Percentiles rank a stretch among this genome's conserved stretches.
Evolutionary conservation across 2,888 invertebrate genomes (phyloP).

Genomic region (Cryptosula pallasiana): DNA sequence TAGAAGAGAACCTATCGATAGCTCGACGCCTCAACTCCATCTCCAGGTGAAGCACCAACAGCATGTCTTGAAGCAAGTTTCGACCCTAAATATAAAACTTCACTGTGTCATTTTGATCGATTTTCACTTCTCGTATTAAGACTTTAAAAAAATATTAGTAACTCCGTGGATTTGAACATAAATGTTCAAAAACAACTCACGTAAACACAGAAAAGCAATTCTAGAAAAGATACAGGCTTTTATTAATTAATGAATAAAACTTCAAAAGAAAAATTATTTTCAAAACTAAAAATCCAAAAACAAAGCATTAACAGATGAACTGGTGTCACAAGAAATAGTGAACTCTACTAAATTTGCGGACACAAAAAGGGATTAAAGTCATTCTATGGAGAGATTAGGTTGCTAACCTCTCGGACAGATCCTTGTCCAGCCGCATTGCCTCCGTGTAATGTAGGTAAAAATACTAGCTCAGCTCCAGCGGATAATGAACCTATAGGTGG

Average conservation of each 20-base stretch:
- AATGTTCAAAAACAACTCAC: too few relatives aligned
- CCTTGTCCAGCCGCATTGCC: neutral
- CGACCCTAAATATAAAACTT: constrained; percentile 40
- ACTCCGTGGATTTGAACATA: too few relatives aligned
- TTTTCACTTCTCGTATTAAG: too few relatives aligned
- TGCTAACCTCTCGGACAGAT: constrained; percentile 22
- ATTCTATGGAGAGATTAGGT: too few relatives aligned
- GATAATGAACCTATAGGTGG: neutral
- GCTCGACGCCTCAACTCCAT: constrained; percentile 37
- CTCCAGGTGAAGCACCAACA: constrained; percentile 38
- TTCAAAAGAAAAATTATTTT: neutral
- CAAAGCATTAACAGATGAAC: too few relatives aligned
- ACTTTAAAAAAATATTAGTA: too few relatives aligned
- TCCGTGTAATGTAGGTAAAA: neutral
- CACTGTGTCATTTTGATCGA: too few relatives aligned
- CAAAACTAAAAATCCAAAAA: neutral
- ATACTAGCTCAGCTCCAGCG: constrained; percentile 12
- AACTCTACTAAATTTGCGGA: too few relatives aligned
- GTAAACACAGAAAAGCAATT: too few relatives aligned
- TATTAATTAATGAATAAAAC: neutral
- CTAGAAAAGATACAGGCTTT: too few relatives aligned
- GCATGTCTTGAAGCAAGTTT: constrained; percentile 36
- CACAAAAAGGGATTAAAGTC: too few relatives aligned
- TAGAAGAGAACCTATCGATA: constrained; percentile 32
- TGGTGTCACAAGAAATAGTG: too few relatives aligned